Evolutionary conservation across 2,888 invertebrate genomes (phyloP), one percentile per base, ranked within the genome.

Genomic region (Didymodactylos carnosus): DNA sequence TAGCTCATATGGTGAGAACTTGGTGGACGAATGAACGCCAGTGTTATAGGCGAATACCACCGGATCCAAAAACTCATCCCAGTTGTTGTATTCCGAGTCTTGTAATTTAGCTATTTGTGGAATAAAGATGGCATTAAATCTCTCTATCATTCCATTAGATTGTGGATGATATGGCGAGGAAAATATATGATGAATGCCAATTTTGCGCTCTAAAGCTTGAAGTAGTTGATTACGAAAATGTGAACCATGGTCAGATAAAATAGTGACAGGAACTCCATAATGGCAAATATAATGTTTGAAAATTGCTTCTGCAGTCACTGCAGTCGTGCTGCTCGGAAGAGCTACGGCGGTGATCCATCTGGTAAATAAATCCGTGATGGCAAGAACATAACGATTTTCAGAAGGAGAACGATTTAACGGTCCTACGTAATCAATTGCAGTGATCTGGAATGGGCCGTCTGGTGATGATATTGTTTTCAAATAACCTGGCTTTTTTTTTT

Each of bases 111-210:
- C n/a, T n/a, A n/a, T n/a, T n/a, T n/a, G n/a, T n/a, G n/a, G n/a
- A n/a, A n/a, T n/a, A n/a, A 77, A 70, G 8, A 73, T 75, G n/a
- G 62, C 16, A 39, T 75, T 76, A 3, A 51, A 62, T 19, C 75
- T 23, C 29, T 77, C 77, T 2, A 73, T 75, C 49, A 76, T 25
- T 4, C 77, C n/a, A n/a, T n/a, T n/a, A n/a, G n/a, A n/a, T n/a
- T n/a, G n/a, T n/a, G n/a, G n/a, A n/a, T n/a, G n/a, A 77, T 43
- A 71, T 13, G 75, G 73, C 23, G 78, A 75, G 0, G 77, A 77
- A 46, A 75, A 72, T 6, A 77, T 77, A 39, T 77, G 77, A 10
- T 75, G 70, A 23, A 70, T 73, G 1, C 71, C 75, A n/a, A 77
- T 23, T 13, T 76, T 16, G 43, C 53, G 29, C 71, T 77, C 77